Base-by-base conservation (phyloP, 2,113 vertebrate genomes). In the Sisor rabdophorus region DNA sequence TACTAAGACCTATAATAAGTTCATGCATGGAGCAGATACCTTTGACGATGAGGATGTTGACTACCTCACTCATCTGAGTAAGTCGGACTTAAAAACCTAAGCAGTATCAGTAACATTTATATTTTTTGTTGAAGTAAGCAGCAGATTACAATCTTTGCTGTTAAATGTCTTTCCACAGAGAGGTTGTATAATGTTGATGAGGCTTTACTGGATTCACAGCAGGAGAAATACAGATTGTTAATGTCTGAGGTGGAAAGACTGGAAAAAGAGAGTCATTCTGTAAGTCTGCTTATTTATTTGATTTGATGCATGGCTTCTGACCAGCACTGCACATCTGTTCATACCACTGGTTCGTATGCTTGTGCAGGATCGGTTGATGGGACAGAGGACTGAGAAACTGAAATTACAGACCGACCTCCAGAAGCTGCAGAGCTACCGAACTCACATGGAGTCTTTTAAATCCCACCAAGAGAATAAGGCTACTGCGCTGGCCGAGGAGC, bases 211-310 rank as follows among this genome's bases (percentile, higher is more conserved):
- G 90, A 92, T 54, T 83, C 87, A 0, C 87, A 95, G 86, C 89
- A 88, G 80, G 90, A 92, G 77, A 95, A 94, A 76, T 87, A 93
- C 86, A 90, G 81, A 84, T 89, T 92, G 2, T 75, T 98, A 73
- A 92, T 85, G 20, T 92, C 94, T 54, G 92, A 98, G 81, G 88
- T 95, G 68, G 89, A 93, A 77, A 91, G 84, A 73, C 81, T 97
- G 81, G 95, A 98, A 85, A 95, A 93, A 79, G 95, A 98, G 79
- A 95, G 89, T 0, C 95, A 98, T 54, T 92, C 93, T 82, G 97
- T 97, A 28, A 77, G 78, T 71, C 84, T 94, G 53, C 50, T 8
- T 15, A 44, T 91, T 53, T 12, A 32, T 77, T 63, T 80, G 65
- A 20, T 12, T n/a, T 13, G 17, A 47, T 28, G 36, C 50, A 11